phyloP scores from a whole-genome alignment of 1,140 invertebrate species.

The Trinorchestia longiramus region DNA sequence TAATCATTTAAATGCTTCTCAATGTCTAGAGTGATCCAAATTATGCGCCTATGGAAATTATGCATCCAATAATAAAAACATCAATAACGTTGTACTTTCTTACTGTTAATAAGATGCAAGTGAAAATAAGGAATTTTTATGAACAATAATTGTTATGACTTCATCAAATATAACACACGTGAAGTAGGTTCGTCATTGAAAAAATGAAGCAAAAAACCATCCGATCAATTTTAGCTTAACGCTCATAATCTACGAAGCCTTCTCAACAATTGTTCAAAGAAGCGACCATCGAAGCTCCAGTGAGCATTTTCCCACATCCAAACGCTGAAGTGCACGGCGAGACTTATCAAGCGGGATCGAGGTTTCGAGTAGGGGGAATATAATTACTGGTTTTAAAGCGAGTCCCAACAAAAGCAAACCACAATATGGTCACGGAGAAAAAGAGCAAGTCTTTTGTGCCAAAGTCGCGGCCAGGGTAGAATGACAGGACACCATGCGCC shows the following conservation, averaged over 20 bases:
- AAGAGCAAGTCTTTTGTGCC: constrained; percentile 46
- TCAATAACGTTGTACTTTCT: neutral
- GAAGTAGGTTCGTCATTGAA: neutral
- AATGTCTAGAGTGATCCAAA: no score
- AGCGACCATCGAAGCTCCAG: neutral
- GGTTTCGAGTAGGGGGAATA: constrained; percentile 41
- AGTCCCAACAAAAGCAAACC: constrained; percentile 46
- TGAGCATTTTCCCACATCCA: constrained; percentile 22
- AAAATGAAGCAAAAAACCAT: neutral
- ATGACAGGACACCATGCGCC: constrained; percentile 1
- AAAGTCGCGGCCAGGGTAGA: neutral
- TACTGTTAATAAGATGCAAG: neutral
- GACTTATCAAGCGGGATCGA: constrained; percentile 27
- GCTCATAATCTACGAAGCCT: neutral
- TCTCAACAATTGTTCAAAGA: neutral
- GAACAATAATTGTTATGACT: neutral
- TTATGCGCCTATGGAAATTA: no score
- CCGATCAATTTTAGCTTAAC: neutral
- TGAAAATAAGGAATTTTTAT: neutral
- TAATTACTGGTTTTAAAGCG: constrained; percentile 54
- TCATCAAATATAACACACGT: neutral
- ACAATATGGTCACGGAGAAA: constrained; percentile 45
- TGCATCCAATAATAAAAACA: neutral
- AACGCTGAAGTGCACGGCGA: neutral
- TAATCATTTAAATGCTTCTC: no score